Conservation (phyloP, 2,113 vertebrate genomes). For the Chiloscyllium plagiosum region DNA sequence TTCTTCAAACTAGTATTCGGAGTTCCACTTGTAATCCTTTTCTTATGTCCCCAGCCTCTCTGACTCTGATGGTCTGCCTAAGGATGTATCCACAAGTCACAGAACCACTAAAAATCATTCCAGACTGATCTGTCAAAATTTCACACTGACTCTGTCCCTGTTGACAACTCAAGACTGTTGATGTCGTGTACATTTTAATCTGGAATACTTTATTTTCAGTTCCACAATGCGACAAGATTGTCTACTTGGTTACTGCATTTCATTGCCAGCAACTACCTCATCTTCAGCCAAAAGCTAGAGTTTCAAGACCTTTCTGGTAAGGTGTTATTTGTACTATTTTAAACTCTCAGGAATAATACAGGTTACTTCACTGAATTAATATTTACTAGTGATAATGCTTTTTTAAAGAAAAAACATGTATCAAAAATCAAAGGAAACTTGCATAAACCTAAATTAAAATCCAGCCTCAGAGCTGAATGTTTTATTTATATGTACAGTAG, state of each 20-base stretch:
- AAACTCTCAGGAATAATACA: too few relatives aligned
- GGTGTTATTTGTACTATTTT: slow-evolving; percentile 32
- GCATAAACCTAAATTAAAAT: too few relatives aligned
- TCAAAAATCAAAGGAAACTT: too few relatives aligned
- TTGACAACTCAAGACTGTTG: neutral
- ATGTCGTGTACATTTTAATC: neutral
- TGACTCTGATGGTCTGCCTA: neutral
- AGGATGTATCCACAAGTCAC: neutral
- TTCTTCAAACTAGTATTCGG: neutral
- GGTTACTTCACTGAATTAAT: too few relatives aligned
- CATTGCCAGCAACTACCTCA: slow-evolving; percentile 95
- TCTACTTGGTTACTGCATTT: slow-evolving; percentile 95
- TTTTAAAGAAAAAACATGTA: too few relatives aligned
- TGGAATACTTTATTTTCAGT: slow-evolving; percentile 55
- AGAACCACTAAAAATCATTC: neutral
- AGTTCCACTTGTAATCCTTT: neutral
- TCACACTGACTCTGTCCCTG: neutral
- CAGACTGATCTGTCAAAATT: neutral
- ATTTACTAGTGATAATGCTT: too few relatives aligned
- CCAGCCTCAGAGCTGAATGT: too few relatives aligned
- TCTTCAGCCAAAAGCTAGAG: slow-evolving; percentile 94
- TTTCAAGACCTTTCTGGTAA: slow-evolving; percentile 96
- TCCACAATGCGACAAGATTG: slow-evolving; percentile 90
- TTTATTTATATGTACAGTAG: neutral
- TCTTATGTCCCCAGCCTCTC: neutral